Conservation (phyloP, 2,797 vertebrate genomes). For the Avahi laniger region DNA sequence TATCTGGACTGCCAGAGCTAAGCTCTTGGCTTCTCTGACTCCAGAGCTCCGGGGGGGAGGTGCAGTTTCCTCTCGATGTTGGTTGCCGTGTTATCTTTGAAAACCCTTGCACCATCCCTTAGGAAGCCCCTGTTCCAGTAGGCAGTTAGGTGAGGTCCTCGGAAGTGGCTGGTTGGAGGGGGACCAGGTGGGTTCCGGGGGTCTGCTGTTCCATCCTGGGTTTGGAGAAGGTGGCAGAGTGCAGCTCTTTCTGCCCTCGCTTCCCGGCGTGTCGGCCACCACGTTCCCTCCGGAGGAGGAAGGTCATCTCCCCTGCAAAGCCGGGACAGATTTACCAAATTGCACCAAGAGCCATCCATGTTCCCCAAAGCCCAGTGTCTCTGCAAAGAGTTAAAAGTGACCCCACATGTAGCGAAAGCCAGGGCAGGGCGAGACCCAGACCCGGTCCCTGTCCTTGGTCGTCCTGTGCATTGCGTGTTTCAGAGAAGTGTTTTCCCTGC, state of each 20-base stretch:
- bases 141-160: background rate
- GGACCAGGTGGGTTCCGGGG: background rate
- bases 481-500: conserved; percentile 66
- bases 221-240: background rate
- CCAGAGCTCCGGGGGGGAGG: background rate
- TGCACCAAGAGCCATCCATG: conserved; percentile 73
- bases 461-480: conserved; percentile 44
- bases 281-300: conserved; percentile 44
- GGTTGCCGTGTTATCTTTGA: background rate
- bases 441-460: conserved; percentile 61
- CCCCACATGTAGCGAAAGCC: conserved; percentile 56
- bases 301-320: conserved; percentile 57
- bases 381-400: conserved; percentile 54
- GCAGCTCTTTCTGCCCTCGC: conserved; percentile 50
- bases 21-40: background rate
- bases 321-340: conserved; percentile 60
- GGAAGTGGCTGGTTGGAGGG: background rate
- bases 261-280: conserved; percentile 47
- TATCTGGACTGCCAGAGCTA: background rate
- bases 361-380: conserved; percentile 56
- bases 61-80: background rate
- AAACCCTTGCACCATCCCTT: background rate
- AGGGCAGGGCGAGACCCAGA: conserved; percentile 58
- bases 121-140: background rate
- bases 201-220: background rate